A percentile compares a stretch with the other conserved stretches of the same genome.
Evolutionary conservation across 1,140 invertebrate species (phyloP).

Genomic region (Trinorchestia longiramus): DNA sequence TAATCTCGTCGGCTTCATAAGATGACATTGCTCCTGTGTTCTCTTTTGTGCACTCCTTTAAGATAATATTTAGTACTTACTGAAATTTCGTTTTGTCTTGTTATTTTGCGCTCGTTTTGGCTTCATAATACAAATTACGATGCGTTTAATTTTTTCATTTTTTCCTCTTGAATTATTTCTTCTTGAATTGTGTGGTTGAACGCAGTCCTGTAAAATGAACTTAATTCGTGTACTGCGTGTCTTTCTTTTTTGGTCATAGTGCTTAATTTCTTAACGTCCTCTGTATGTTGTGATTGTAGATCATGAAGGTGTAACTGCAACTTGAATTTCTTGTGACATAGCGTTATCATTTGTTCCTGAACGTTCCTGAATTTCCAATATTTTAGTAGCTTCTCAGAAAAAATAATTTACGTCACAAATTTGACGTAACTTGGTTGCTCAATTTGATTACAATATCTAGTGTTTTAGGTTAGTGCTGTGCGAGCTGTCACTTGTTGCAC

Average conservation of each 20-base stretch:
- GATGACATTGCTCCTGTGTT: neutral
- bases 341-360: too few relatives aligned
- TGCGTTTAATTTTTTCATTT: neutral
- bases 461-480: too few relatives aligned
- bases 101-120: constrained; percentile 7
- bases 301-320: too few relatives aligned
- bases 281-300: neutral
- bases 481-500: too few relatives aligned
- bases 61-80: neutral
- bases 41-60: neutral
- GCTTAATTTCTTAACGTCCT: neutral
- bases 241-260: neutral
- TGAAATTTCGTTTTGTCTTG: constrained; percentile 9
- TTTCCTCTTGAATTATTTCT: neutral
- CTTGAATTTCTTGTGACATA: too few relatives aligned
- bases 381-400: too few relatives aligned
- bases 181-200: neutral
- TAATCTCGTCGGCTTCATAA: neutral
- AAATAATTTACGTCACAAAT: too few relatives aligned
- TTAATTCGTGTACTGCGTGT: neutral
- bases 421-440: too few relatives aligned
- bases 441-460: too few relatives aligned
- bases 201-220: neutral
- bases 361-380: too few relatives aligned
- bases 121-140: neutral